A percentile compares a stretch with the other conserved stretches of the same genome.
phyloP scores from a whole-genome alignment of 2,888 invertebrate genomes.

The Bhutanitis thaidina region DNA sequence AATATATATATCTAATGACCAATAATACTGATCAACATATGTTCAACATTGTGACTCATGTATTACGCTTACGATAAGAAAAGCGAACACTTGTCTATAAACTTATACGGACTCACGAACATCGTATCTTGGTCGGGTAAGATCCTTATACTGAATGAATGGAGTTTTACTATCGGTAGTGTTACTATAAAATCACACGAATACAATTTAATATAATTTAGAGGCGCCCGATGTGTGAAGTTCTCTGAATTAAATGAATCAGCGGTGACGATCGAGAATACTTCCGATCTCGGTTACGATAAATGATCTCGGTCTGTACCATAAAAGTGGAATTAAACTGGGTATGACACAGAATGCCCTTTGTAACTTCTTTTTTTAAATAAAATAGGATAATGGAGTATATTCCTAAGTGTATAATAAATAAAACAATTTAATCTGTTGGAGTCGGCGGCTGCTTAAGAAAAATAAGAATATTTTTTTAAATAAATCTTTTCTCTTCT shows the following conservation, averaged over 20 bases:
- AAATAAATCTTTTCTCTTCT: no score
- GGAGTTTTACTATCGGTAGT: constrained; percentile 38
- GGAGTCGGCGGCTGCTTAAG: no score
- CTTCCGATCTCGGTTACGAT: constrained; percentile 46
- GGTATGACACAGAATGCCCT: constrained; percentile 25
- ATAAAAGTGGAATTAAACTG: constrained; percentile 24
- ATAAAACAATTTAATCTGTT: no score
- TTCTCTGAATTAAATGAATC: constrained; percentile 38
- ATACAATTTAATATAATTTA: constrained; percentile 44
- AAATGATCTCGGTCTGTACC: constrained; percentile 16
- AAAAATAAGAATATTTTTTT: no score
- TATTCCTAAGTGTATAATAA: no score
- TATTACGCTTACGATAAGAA: constrained; percentile 47
- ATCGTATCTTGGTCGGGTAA: constrained; percentile 49
- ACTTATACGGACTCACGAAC: constrained; percentile 35
- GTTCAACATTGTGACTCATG: constrained; percentile 21
- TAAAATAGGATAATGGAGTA: no score
- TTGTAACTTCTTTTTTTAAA: no score
- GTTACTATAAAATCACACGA: constrained; percentile 37
- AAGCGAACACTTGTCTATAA: constrained; percentile 38
- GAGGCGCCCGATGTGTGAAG: constrained; percentile 35
- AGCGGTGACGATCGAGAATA: constrained; percentile 44
- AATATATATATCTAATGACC: constrained; percentile 25
- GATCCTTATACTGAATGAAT: constrained; percentile 62
- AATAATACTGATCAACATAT: constrained; percentile 27